Evolutionary conservation across 2,113 vertebrate species (phyloP).

Genomic region (Trichomycterus rosablanca): DNA sequence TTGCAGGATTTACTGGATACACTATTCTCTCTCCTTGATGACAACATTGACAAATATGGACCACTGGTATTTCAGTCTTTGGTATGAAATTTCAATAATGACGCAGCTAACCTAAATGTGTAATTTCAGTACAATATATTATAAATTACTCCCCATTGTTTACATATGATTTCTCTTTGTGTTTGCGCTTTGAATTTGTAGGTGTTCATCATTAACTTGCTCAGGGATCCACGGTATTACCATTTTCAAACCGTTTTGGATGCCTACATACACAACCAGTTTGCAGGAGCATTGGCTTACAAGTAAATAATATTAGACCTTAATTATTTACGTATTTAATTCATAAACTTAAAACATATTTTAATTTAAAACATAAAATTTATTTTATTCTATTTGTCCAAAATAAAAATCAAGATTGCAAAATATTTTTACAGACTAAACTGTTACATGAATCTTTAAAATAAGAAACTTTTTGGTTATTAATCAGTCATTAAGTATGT

Average conservation of each 20-base stretch:
- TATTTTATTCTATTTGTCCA: too few relatives aligned
- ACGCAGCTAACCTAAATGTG: too few relatives aligned
- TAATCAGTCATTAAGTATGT: too few relatives aligned
- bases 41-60: slow-evolving; percentile 96
- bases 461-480: too few relatives aligned
- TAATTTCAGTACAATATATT: not conserved
- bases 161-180: not conserved
- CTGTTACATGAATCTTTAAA: not conserved
- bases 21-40: slow-evolving; percentile 91
- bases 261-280: slow-evolving; percentile 97
- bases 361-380: too few relatives aligned
- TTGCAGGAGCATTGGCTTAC: slow-evolving; percentile 94
- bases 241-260: slow-evolving; percentile 98
- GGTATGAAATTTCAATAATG: slow-evolving; percentile 64
- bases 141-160: not conserved
- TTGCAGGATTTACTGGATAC: slow-evolving; percentile 96
- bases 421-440: too few relatives aligned
- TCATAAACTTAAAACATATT: too few relatives aligned
- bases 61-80: slow-evolving; percentile 93
- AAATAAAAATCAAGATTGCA: too few relatives aligned
- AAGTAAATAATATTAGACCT: slow-evolving; percentile 72
- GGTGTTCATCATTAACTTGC: slow-evolving; percentile 97
- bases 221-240: slow-evolving; percentile 94
- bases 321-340: not conserved
- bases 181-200: slow-evolving; percentile 49